Evolutionary conservation across 2,113 vertebrate species (phyloP), one percentile per base, ranked within the genome.

Genomic region (Meleagris gallopavo): DNA sequence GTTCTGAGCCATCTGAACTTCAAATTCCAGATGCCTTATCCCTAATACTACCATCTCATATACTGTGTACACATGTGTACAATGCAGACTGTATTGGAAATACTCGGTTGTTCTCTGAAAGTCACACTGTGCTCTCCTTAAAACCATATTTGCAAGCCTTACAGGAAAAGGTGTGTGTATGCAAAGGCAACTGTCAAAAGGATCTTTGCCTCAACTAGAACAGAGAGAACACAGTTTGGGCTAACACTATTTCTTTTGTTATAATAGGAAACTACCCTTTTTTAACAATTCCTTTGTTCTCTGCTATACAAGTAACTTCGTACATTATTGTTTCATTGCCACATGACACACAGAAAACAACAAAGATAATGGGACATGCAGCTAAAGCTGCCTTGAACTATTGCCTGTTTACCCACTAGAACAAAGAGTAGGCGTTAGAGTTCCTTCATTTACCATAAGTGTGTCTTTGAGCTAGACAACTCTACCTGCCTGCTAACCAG

Each of bases 391-490:
- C 38, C 27, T 92, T 95, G 71, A 95, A 91, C 93, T 87, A 60
- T 57, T 94, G 72, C 82, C 64, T 95, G 82, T 89, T 95, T 93
- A 94, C 43, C 38, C 60, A 93, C 69, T 73, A 95, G 96, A 95
- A 95, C 79, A 95, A 91, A 80, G 60, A 94, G 41, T 61, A 69
- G 67, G 43, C 0, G 15, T 91, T 93, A 95, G 85, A 78, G 72
- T 95, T 93, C 76, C 85, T 91, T 77, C 93, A 95, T 95, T 96
- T 96, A 94, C 89, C 65, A 41, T 94, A 95, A 94, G 71, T 91
- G 57, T 94, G 75, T 94, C 75, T 91, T 77, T 81, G 61, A 91
- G 87, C 57, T 83, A 95, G 91, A 83, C 91, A 81, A 13, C 72
- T 88, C 41, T 89, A 94, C 94, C 60, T 93, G 72, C 72, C 69